A percentile compares a stretch with the other conserved stretches of the same genome.
Evolutionary conservation across 2,888 invertebrate genomes (phyloP).

Genomic region (Aphodius sticticus): DNA sequence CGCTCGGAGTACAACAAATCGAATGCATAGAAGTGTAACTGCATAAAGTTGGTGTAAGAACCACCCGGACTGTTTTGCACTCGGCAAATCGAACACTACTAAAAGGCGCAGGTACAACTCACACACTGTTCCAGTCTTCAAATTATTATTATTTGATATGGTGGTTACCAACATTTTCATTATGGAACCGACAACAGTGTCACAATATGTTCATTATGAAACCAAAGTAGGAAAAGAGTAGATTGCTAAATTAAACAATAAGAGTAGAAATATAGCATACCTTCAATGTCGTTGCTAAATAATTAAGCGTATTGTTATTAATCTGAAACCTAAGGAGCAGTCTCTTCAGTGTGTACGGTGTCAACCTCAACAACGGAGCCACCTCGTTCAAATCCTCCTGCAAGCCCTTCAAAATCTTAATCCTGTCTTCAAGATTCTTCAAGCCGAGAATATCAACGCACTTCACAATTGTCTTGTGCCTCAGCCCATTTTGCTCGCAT

Average conservation of each 20-base stretch:
- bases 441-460: constrained; percentile 51
- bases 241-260: not conserved
- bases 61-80: too few relatives aligned
- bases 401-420: constrained; percentile 46
- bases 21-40: too few relatives aligned
- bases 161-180: too few relatives aligned
- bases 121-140: too few relatives aligned
- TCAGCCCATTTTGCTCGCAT: constrained; percentile 46
- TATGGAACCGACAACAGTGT: too few relatives aligned
- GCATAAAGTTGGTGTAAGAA: too few relatives aligned
- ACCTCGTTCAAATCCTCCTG: constrained; percentile 48
- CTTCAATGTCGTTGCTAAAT: constrained; percentile 46
- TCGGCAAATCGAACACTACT: too few relatives aligned
- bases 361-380: constrained; percentile 47
- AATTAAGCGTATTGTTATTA: constrained; percentile 41
- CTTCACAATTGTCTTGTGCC: constrained; percentile 43
- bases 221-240: too few relatives aligned
- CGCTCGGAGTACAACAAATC: too few relatives aligned
- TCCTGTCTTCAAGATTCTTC: constrained; percentile 44
- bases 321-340: constrained; percentile 41
- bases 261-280: constrained; percentile 38
- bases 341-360: constrained; percentile 38
- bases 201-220: too few relatives aligned
- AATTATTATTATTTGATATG: too few relatives aligned
- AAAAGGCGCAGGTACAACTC: too few relatives aligned